These are phyloP conservation scores for Dolichopus griseipennis DNA, from an alignment of 2,888 invertebrate species.

Conservation along the genomic window DNA sequence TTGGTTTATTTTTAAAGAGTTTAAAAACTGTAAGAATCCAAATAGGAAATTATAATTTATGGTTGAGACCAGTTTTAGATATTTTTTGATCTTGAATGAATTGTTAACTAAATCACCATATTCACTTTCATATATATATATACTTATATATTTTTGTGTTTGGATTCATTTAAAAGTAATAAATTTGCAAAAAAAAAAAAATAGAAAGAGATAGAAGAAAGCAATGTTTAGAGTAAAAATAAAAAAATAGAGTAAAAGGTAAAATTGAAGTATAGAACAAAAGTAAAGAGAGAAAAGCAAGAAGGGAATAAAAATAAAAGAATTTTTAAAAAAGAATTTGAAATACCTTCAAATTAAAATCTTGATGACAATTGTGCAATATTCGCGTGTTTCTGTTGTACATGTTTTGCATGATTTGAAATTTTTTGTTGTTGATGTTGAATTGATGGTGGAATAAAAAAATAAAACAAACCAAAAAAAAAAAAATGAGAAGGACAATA, in stretches of 20 bases:
- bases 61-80: not conserved
- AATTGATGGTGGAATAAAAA: not conserved
- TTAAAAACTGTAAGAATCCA: not conserved
- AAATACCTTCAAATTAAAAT: constrained; percentile 12
- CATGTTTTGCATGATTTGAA: constrained; percentile 7
- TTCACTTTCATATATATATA: too few species aligned
- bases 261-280: not conserved
- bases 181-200: not conserved
- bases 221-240: not conserved
- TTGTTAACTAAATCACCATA: not conserved
- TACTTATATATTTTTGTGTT: too few species aligned
- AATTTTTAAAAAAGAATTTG: not conserved
- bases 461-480: not conserved
- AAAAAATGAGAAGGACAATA: not conserved
- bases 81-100: not conserved
- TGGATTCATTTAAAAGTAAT: too few species aligned
- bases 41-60: constrained; percentile 6
- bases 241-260: not conserved
- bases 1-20: not conserved
- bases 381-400: constrained; percentile 17
- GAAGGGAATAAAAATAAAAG: not conserved
- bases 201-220: not conserved
- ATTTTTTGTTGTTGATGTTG: not conserved
- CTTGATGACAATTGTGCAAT: constrained; percentile 19
- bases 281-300: not conserved